Evolutionary conservation across 2,797 vertebrate genomes (phyloP), one percentile per base, ranked within the genome.

Genomic region (Hemibagrus guttatus): DNA sequence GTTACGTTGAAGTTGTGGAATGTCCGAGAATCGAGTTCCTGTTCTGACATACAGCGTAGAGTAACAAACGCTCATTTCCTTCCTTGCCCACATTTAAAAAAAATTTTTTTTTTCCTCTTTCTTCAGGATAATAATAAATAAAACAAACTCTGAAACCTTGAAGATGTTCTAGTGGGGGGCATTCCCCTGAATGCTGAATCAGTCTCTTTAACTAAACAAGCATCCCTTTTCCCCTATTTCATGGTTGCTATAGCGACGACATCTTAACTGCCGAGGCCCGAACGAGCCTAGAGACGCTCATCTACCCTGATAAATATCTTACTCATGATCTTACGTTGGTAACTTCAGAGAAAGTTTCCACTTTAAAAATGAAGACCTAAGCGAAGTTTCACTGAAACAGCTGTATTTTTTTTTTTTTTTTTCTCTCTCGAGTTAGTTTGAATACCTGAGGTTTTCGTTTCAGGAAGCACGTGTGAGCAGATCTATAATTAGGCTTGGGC

Each of bases 361-460:
- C 31, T 80, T 61, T 56, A 80, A 80, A n/a, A 80, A 80, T 12
- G 4, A 63, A 81, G 78, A 42, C 42, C 78, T 42, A n/a, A 80
- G 23, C 19, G 9, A 63, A 46, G 35, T 63, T 63, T 81, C 78
- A 81, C 78, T n/a, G 35, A 80, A 80, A 42, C 58, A 81, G 35
- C 78, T 81, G 31, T 19, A 23, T 46, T 69, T 39, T 26, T 46
- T 26, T 14, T 78, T 78, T 52, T 54, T 54, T 80, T 58, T 23
- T 39, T 39, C 5, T 46, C 6, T 6, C 6, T 9, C 35, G 7
- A 6, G 56, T 61, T 39, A 61, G 61, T 61, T 1, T n/a, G 35
- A 61, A 13, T 42, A 14, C 58, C 58, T 1, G 2, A 63, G 14
- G 78, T 17, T 81, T 63, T 80, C 78, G 13, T 81, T 81, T 81